These are phyloP conservation scores for Phaenicophaeus curvirostris DNA, from an alignment of 2,797 vertebrate genomes.

Conservation along the genomic window DNA sequence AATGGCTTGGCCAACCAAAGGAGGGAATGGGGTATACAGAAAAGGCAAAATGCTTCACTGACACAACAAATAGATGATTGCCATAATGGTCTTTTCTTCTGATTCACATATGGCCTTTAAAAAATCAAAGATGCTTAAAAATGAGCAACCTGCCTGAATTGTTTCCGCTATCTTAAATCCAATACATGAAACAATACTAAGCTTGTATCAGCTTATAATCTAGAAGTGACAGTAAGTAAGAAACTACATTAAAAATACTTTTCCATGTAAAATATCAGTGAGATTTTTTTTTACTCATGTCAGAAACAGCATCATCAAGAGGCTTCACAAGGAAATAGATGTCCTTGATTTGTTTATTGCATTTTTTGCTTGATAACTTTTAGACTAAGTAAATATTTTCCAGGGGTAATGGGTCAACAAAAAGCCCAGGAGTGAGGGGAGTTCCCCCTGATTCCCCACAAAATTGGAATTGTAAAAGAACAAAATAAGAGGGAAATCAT, in stretches of 20 bases:
- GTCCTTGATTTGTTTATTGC: neutral
- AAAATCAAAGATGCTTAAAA: neutral
- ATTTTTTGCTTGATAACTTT: neutral
- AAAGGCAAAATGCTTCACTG: neutral
- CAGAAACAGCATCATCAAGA: neutral
- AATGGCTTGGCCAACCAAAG: neutral
- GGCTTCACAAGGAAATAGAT: neutral
- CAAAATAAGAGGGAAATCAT: constrained; percentile 49
- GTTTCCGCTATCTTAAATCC: neutral
- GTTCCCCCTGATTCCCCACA: constrained; percentile 23
- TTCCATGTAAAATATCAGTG: neutral
- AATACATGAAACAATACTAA: neutral
- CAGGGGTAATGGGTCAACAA: constrained; percentile 33
- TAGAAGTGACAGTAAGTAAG: neutral
- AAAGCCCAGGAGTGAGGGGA: constrained; percentile 57
- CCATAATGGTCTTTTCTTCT: neutral
- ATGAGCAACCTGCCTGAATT: neutral
- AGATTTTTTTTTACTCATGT: neutral
- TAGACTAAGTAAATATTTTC: constrained; percentile 22
- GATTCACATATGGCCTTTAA: neutral
- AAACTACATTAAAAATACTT: neutral
- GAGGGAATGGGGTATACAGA: neutral
- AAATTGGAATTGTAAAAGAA: constrained; percentile 46
- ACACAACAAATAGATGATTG: rapidly evolving
- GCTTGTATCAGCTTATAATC: neutral